Evolutionary conservation across 2,888 invertebrate genomes (phyloP).

Genomic region (Himalopsyche kuldschensis): DNA sequence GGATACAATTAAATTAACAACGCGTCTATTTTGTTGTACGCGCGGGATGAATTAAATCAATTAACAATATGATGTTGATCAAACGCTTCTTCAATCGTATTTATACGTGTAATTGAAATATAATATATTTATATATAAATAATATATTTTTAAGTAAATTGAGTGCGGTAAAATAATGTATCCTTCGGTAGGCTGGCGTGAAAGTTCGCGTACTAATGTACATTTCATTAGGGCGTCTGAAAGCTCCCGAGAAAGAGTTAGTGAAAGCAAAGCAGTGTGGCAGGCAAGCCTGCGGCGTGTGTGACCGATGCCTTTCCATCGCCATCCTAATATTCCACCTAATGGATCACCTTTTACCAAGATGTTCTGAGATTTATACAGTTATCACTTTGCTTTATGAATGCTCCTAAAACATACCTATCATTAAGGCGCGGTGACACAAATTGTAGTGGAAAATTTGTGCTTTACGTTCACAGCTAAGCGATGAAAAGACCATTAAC

Average conservation of each 20-base stretch:
- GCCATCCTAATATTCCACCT: slow-evolving; percentile 4
- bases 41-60: too few relatives aligned
- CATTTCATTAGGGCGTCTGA: slow-evolving; percentile 28
- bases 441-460: background rate
- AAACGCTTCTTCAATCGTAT: too few relatives aligned
- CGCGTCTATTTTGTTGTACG: too few relatives aligned
- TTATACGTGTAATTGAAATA: too few relatives aligned
- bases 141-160: background rate
- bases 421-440: background rate
- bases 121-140: too few relatives aligned
- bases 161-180: background rate
- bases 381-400: background rate
- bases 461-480: background rate
- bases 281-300: slow-evolving; percentile 15
- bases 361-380: background rate
- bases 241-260: slow-evolving; percentile 3
- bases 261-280: slow-evolving; percentile 15
- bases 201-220: slow-evolving; percentile 26
- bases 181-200: background rate
- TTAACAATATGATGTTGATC: too few relatives aligned
- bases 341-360: slow-evolving; percentile 23
- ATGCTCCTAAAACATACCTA: background rate
- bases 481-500: background rate
- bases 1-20: too few relatives aligned
- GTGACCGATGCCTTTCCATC: slow-evolving; percentile 31